Percentiles rank a stretch among this genome's conserved stretches.
Conservation (phyloP, 2,113 vertebrate genomes). For the Triplophysa siluroides region DNA sequence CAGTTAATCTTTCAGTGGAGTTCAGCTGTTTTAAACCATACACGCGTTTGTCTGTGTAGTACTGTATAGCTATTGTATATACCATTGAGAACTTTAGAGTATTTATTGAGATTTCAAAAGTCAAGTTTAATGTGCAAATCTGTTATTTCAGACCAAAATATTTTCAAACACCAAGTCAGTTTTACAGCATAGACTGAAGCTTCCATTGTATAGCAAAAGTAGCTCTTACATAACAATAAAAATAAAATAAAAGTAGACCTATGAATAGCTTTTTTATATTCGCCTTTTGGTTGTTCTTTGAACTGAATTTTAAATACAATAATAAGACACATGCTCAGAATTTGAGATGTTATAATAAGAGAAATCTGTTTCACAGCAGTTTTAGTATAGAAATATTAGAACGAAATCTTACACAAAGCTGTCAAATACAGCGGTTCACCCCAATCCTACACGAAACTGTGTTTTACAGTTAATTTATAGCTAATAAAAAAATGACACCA, state of each 20-base stretch:
- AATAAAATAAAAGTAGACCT: constrained; percentile 51
- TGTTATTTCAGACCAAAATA: constrained; percentile 58
- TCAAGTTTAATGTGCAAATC: constrained; percentile 72
- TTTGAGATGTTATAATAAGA: constrained; percentile 64
- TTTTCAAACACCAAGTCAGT: constrained; percentile 38
- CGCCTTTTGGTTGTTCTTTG: neutral
- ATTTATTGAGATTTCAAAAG: constrained; percentile 89
- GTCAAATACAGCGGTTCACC: constrained; percentile 36
- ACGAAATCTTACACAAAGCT: constrained; percentile 46
- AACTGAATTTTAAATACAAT: constrained; percentile 28
- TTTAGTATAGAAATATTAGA: constrained; percentile 60
- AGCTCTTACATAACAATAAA: neutral
- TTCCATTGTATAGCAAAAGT: neutral
- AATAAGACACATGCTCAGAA: constrained; percentile 60
- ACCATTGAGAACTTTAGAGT: constrained; percentile 82
- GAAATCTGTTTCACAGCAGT: constrained; percentile 73
- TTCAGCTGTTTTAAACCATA: constrained; percentile 62
- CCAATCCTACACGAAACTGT: constrained; percentile 31
- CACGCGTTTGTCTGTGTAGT: constrained; percentile 70
- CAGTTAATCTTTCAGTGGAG: constrained; percentile 68
- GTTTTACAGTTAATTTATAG: constrained; percentile 36
- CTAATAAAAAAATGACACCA: neutral
- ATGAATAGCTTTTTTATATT: constrained; percentile 33
- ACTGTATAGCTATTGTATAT: constrained; percentile 89
- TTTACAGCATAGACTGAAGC: constrained; percentile 1